phyloP scores from a whole-genome alignment of 2,113 vertebrate species.

The Chamaetylas fuelleborni region DNA sequence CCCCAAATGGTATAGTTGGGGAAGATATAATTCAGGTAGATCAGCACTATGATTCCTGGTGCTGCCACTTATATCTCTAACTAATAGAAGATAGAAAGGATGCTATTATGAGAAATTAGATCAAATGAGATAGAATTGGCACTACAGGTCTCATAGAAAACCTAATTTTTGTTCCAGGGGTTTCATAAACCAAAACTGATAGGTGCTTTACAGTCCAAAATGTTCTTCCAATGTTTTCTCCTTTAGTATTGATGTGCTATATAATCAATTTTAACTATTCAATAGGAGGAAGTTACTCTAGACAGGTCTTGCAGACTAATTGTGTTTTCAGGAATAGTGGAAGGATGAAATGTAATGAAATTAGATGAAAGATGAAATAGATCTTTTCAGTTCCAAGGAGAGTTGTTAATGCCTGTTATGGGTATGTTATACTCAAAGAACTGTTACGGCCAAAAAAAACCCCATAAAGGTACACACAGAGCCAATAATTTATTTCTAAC shows the following conservation, averaged over 20 bases:
- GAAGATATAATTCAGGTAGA: neutral
- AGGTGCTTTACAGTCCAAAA: neutral
- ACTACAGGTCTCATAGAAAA: neutral
- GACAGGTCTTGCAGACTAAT: neutral
- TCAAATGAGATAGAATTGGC: neutral
- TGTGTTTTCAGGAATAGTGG: neutral
- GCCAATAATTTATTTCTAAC: neutral
- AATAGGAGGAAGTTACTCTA: neutral
- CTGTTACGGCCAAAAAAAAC: fast-evolving
- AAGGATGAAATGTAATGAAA: neutral
- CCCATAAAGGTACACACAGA: neutral
- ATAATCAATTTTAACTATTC: neutral
- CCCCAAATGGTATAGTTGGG: neutral
- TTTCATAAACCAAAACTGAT: neutral
- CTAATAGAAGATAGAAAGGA: neutral
- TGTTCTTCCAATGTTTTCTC: neutral
- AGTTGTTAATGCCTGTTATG: neutral
- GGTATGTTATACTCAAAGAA: neutral
- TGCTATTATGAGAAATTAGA: neutral
- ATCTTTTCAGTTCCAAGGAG: neutral
- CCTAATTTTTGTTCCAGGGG: neutral
- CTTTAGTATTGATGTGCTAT: neutral
- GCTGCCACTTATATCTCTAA: neutral
- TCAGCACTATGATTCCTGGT: neutral
- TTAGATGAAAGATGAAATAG: neutral